phyloP scores from a whole-genome alignment of 2,888 invertebrate genomes.

The Linhomoeus sp. region DNA sequence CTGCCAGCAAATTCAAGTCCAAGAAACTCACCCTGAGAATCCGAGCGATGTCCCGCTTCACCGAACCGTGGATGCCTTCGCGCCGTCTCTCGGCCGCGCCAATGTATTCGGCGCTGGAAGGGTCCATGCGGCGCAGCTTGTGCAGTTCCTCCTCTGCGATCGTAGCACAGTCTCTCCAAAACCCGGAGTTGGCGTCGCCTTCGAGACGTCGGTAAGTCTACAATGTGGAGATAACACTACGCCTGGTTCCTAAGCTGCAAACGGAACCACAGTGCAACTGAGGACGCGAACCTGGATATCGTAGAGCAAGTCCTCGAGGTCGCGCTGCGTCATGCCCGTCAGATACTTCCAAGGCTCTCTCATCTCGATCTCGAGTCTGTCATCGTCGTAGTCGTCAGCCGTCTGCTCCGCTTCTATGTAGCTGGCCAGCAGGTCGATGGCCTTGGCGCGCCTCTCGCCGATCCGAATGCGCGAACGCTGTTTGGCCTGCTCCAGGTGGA shows the following conservation, averaged over 20 bases:
- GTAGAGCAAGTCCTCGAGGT: conserved; percentile 80
- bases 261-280: not conserved
- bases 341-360: conserved; percentile 90
- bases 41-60: conserved; percentile 63
- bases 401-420: conserved; percentile 9
- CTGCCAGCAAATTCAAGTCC: no score
- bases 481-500: conserved; percentile 87
- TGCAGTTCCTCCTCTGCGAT: conserved; percentile 79
- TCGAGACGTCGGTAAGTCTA: not conserved
- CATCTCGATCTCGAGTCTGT: conserved; percentile 83
- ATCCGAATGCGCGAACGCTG: conserved; percentile 81
- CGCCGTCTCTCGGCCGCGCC: conserved; percentile 29
- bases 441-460: conserved; percentile 86
- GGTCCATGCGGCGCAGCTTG: conserved; percentile 54
- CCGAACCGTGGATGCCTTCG: conserved; percentile 71
- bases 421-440: conserved; percentile 79
- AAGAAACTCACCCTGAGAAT: conserved; percentile 52
- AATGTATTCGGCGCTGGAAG: conserved; percentile 1
- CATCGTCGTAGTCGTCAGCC: conserved; percentile 40
- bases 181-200: conserved; percentile 49
- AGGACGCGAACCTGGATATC: conserved; percentile 52
- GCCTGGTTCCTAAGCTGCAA: not conserved
- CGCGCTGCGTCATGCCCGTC: conserved; percentile 60
- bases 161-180: conserved; percentile 87
- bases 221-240: not conserved